Evolutionary conservation across 2,113 vertebrate species (phyloP), one percentile per base, ranked within the genome.

Genomic region (Thunnus thynnus): DNA sequence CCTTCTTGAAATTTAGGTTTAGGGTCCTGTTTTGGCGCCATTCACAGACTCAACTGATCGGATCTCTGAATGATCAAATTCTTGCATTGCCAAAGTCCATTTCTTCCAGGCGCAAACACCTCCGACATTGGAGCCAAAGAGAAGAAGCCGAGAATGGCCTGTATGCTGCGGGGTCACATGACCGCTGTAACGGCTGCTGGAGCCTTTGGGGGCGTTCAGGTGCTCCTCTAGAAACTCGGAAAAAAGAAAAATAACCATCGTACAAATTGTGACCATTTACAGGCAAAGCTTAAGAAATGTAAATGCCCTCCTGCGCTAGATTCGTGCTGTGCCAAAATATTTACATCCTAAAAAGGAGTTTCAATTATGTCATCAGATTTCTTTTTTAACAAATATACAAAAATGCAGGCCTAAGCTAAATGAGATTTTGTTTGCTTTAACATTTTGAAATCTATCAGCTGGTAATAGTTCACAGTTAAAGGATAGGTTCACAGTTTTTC

Each of bases 21-120:
- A 92, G 98, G 98, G 96, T 98, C 98, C 95, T 98, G 97, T 97
- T 99, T 99, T 96, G 97, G 97, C 97, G 97, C 97, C 97, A 98
- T 98, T 97, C 96, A 97, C 96, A 95, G 94, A 94, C 93, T 95
- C 95, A 94, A 82, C 94, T 91, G 93, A 72, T 92, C 92, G 94
- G 92, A 93, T 90, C 92, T 88, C 93, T 91, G 94, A 93, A 88
- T 84, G 94, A 93, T 94, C 92, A 95, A 93, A 92, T 92, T 87
- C 94, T 90, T 79, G 93, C 95, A 95, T 95, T 89, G 92, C 95
- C 95, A 93, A 93, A 89, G 93, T 91, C 91, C 93, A 94, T 92
- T 91, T 93, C 89, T 86, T 92, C 93, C 94, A 89, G 86, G 76
- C 72, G 85, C 85, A 90, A 91, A 89, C 86, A 84, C 91, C 82